A percentile compares a stretch with the other conserved stretches of the same genome.
phyloP scores from a whole-genome alignment of 2,888 invertebrate genomes.

The Acrocyrtus sp. region DNA sequence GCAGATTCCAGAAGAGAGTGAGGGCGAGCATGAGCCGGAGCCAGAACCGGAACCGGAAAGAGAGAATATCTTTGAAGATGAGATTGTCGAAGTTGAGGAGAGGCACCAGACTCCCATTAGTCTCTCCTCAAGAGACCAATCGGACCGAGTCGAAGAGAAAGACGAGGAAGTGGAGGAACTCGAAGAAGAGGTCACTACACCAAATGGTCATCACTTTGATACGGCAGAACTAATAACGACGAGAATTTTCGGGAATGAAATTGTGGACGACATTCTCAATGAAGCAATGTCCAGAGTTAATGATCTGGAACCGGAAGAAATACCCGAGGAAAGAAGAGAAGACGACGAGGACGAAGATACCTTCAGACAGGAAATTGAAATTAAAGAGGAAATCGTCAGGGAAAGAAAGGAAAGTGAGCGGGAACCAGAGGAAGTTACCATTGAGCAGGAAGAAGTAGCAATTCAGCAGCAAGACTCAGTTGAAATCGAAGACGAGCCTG shows the following conservation, averaged over 20 bases:
- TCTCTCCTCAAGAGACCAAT: conserved; percentile 52
- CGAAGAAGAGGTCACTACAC: conserved; percentile 3
- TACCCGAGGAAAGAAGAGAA: conserved; percentile 30
- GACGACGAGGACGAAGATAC: conserved; percentile 29
- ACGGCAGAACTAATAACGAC: conserved; percentile 39
- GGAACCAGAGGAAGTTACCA: conserved; percentile 4
- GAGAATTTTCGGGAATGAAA: conserved; percentile 52
- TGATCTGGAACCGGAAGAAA: conserved; percentile 32
- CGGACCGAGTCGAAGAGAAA: conserved; percentile 35
- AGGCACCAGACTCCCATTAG: conserved; percentile 48
- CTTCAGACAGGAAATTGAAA: neutral
- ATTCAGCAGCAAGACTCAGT: neutral
- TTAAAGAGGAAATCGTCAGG: conserved; percentile 7
- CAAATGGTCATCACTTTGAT: conserved; percentile 40
- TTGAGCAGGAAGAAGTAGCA: neutral
- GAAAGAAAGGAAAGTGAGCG: conserved; percentile 10
- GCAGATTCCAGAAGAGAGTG: conserved; percentile 37
- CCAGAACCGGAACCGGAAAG: no score
- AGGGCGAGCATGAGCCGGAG: conserved; percentile 14
- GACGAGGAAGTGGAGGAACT: no score
- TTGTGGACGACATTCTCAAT: conserved; percentile 60
- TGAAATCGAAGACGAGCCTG: conserved; percentile 30
- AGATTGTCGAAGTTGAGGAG: conserved; percentile 27
- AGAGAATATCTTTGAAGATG: no score
- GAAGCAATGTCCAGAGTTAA: conserved; percentile 59